Percentiles rank a stretch among this genome's conserved stretches.
phyloP scores from a whole-genome alignment of 1,140 invertebrate species.

The Atta texana region DNA sequence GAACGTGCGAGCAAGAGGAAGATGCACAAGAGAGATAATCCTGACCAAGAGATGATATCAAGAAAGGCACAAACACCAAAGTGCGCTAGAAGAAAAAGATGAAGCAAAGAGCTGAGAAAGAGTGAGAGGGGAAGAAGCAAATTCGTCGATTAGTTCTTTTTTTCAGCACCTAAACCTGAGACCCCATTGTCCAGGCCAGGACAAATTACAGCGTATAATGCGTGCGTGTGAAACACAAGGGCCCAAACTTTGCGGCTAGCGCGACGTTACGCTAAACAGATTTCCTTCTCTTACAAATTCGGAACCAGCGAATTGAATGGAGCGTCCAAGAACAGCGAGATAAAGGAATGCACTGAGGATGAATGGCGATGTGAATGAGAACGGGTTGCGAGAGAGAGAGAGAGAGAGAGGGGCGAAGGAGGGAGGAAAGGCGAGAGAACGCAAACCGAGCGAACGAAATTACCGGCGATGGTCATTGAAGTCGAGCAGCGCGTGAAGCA shows the following conservation, averaged over 20 bases:
- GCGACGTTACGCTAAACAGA: constrained; percentile 73
- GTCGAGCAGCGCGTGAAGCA: constrained; percentile 47
- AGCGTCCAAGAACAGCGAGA: constrained; percentile 32
- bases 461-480: constrained; percentile 67
- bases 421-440: constrained; percentile 29
- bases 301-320: constrained; percentile 38
- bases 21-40: constrained; percentile 30
- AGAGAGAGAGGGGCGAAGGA: neutral
- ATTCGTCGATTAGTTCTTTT: constrained; percentile 40
- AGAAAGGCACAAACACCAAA: constrained; percentile 48
- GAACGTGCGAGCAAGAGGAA: constrained; percentile 26
- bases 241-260: constrained; percentile 45
- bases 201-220: constrained; percentile 69
- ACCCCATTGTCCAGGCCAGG: constrained; percentile 64
- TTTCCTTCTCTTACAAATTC: constrained; percentile 67
- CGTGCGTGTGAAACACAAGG: constrained; percentile 68
- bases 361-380: constrained; percentile 58
- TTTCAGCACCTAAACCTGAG: constrained; percentile 13
- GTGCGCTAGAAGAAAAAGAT: constrained; percentile 6
- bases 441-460: constrained; percentile 67
- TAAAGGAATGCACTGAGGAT: constrained; percentile 56
- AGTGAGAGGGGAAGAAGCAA: neutral
- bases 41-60: constrained; percentile 36
- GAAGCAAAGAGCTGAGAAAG: neutral
- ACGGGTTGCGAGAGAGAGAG: neutral